A percentile compares a stretch with the other conserved stretches of the same genome.
These are phyloP conservation scores for Limenitis camilla DNA, from an alignment of 2,888 invertebrate genomes.

Conservation along the genomic window DNA sequence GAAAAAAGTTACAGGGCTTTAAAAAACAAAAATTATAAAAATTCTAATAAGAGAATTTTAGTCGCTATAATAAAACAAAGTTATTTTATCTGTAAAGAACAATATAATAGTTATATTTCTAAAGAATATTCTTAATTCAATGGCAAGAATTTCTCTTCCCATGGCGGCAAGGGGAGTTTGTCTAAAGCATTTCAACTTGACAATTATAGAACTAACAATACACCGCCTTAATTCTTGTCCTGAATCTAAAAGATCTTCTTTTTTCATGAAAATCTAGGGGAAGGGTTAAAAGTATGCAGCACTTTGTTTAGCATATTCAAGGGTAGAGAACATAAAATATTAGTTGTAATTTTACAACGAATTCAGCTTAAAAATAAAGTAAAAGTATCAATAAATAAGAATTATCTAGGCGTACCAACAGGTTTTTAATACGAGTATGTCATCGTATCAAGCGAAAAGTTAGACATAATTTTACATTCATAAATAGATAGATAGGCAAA, in stretches of 20 bases:
- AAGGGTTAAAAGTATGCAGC: slow-evolving; percentile 16
- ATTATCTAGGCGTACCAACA: too few relatives aligned
- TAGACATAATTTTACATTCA: too few relatives aligned
- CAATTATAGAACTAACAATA: slow-evolving; percentile 14
- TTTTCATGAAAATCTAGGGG: slow-evolving; percentile 15
- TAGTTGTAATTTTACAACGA: slow-evolving; percentile 5
- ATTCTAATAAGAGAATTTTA: too few relatives aligned
- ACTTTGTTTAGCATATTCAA: slow-evolving; percentile 16
- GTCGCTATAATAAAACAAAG: too few relatives aligned
- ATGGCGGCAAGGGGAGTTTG: background rate
- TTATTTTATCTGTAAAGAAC: too few relatives aligned
- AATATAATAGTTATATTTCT: too few relatives aligned
- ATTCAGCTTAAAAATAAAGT: background rate
- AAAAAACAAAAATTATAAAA: too few relatives aligned
- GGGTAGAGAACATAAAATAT: slow-evolving; percentile 10
- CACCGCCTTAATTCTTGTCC: slow-evolving; percentile 3
- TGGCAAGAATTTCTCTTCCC: background rate
- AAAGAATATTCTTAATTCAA: background rate
- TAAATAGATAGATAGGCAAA: too few relatives aligned
- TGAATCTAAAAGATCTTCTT: slow-evolving; percentile 15
- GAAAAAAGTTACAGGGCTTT: too few relatives aligned
- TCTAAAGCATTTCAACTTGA: slow-evolving; percentile 8
- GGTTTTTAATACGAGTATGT: too few relatives aligned
- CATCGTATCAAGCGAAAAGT: too few relatives aligned
- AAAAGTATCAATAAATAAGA: background rate